Evolutionary conservation across 2,113 vertebrate genomes (phyloP).

Genomic region (Cinclus cinclus): DNA sequence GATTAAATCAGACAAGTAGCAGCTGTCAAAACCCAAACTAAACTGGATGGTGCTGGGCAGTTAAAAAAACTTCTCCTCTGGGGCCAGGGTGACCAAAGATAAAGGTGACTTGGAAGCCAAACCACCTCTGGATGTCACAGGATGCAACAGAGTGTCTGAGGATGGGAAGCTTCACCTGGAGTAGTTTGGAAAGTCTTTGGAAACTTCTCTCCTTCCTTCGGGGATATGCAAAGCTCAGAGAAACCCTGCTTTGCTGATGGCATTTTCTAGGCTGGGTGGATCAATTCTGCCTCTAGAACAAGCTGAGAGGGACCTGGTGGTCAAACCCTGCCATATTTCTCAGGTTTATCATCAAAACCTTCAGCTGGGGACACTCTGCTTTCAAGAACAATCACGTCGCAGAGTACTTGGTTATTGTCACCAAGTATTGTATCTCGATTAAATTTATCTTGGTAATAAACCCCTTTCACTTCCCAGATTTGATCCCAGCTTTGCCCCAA

Average conservation of each 20-base stretch:
- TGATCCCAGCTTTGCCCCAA: not conserved
- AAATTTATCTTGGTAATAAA: not conserved
- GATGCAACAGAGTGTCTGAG: not conserved
- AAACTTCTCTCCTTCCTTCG: not conserved
- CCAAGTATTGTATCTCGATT: not conserved
- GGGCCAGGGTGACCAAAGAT: not conserved
- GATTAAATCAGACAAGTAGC: not conserved
- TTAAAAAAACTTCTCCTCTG: not conserved
- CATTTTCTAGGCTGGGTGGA: not conserved
- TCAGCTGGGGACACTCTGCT: not conserved
- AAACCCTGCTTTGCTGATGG: not conserved
- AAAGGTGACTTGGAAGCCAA: not conserved
- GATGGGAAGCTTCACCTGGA: not conserved
- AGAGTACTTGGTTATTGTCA: not conserved
- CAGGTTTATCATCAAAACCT: not conserved
- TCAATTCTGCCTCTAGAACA: not conserved
- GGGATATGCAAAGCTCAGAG: not conserved
- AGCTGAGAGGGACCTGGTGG: not conserved
- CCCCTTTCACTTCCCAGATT: fast-evolving
- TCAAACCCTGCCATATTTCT: not conserved
- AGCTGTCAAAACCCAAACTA: not conserved
- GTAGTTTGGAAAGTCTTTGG: not conserved
- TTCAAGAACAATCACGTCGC: not conserved
- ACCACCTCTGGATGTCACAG: not conserved
- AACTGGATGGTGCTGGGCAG: not conserved